Evolutionary conservation across 2,113 vertebrate species (phyloP), one percentile per base, ranked within the genome.

Genomic region (Pterocles gutturalis): DNA sequence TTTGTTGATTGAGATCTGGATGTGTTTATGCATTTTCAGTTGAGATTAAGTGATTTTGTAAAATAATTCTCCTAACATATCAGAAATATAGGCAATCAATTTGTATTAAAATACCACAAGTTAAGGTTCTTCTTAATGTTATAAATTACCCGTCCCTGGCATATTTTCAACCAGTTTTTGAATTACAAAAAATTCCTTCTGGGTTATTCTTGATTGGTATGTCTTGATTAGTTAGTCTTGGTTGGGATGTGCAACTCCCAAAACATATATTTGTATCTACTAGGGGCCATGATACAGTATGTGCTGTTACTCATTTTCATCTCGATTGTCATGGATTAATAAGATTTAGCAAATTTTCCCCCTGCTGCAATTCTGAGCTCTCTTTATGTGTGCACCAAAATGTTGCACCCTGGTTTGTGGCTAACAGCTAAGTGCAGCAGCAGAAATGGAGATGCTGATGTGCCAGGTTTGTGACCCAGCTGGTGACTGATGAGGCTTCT

Each of bases 11-110:
- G 87, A 85, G 29, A 64, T 58, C 76, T 96, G 57, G 85, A 79
- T 92, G 66, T 88, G 43, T 86, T 91, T 71, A 76, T 5, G 12
- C 61, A 28, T 91, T 95, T 96, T 89, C 69, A 89, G 69, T 87
- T 93, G 72, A 87, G 86, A 79, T 92, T 43, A 91, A 96, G 82
- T 71, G 61, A 89, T 95, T 93, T 87, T 89, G 53, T 73, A 57
- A 96, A 92, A 71, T 75, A 92, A 84, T 95, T 93, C 67, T 67
- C 33, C 24, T 75, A 91, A 67, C 1, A 1, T 64, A 24, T 93
- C 62, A 84, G 72, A 84, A 93, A 95, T 67, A 64, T 10, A 65
- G 65, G 77, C 90, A 90, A 89, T 96, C 83, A 79, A 79, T 96
- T 89, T 75, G 25, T 95, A 57, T 87, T 91, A 93, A 95, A 96